phyloP scores from a whole-genome alignment of 2,797 vertebrate species.

The Avahi laniger region DNA sequence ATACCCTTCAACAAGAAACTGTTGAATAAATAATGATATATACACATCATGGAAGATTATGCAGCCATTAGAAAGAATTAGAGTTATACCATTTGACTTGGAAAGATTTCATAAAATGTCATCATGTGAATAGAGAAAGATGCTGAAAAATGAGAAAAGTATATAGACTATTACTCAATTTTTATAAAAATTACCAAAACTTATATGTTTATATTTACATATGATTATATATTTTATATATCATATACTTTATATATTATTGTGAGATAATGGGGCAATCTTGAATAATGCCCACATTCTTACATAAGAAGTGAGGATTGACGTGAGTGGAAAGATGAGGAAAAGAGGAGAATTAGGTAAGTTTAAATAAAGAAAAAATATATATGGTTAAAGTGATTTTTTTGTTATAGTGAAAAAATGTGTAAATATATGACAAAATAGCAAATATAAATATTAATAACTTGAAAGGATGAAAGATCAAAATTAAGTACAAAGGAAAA shows the following conservation, averaged over 20 bases:
- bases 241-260: neutral
- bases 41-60: neutral
- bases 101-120: neutral
- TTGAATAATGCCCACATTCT: neutral
- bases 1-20: neutral
- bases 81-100: neutral
- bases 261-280: neutral
- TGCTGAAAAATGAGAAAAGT: neutral
- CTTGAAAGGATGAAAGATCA: neutral
- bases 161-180: neutral
- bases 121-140: neutral
- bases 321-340: neutral
- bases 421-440: neutral
- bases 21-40: neutral
- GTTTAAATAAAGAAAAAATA: neutral
- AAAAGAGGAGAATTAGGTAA: neutral
- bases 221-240: neutral
- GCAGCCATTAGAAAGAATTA: neutral
- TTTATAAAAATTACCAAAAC: neutral
- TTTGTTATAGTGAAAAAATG: neutral
- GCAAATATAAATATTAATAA: neutral
- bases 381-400: neutral
- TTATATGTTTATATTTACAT: neutral
- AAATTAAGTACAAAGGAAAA: neutral
- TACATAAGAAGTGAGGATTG: neutral